Percentiles rank a stretch among this genome's conserved stretches.
phyloP scores from a whole-genome alignment of 2,888 invertebrate genomes.

The Globia sparganii region DNA sequence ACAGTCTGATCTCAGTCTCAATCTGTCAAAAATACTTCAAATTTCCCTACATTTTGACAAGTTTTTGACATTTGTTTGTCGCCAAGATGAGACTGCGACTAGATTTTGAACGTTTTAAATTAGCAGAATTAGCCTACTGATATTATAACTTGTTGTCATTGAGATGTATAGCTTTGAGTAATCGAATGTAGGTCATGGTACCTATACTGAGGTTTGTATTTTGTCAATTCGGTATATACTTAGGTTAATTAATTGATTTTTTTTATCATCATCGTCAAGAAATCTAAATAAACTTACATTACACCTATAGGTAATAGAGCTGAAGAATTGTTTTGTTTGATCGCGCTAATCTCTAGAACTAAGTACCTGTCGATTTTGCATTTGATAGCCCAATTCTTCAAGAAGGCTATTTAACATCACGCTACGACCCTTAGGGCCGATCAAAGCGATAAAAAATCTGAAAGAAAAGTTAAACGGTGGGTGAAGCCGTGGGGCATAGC shows the following conservation, averaged over 20 bases:
- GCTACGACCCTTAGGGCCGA: too few relatives aligned
- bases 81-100: too few relatives aligned
- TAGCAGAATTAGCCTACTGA: too few relatives aligned
- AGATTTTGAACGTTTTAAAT: too few relatives aligned
- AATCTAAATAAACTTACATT: neutral
- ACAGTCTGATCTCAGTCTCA: too few relatives aligned
- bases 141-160: slow-evolving; percentile 31
- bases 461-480: neutral
- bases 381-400: neutral
- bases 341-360: neutral
- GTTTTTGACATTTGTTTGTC: too few relatives aligned
- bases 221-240: neutral
- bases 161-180: slow-evolving; percentile 3
- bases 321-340: neutral
- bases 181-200: neutral
- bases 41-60: too few relatives aligned
- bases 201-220: neutral
- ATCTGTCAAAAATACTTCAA: too few relatives aligned
- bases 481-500: neutral
- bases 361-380: neutral
- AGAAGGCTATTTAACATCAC: neutral
- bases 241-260: neutral
- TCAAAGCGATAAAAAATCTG: neutral
- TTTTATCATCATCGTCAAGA: neutral
- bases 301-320: neutral